These are phyloP conservation scores for Harmothoe impar DNA, from an alignment of 2,888 invertebrate species.

Conservation along the genomic window DNA sequence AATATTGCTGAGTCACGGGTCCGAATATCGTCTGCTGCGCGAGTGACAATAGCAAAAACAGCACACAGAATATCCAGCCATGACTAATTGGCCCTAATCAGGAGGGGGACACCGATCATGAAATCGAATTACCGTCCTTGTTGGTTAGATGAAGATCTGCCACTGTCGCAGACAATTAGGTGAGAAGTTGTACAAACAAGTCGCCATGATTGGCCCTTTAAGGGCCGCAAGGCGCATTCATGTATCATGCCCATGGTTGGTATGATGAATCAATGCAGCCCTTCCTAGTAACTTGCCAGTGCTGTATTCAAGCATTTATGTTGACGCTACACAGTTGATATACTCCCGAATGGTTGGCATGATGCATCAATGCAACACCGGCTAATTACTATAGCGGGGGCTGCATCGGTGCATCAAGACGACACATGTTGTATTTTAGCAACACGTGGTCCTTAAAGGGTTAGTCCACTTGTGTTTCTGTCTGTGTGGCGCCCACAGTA, in stretches of 20 bases:
- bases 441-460: no score
- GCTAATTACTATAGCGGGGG: no score
- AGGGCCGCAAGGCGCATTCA: no score
- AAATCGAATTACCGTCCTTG: conserved; percentile 14
- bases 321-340: no score
- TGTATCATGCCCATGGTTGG: no score
- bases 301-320: no score
- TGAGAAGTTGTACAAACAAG: conserved; percentile 35
- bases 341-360: no score
- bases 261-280: no score
- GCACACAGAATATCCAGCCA: not conserved
- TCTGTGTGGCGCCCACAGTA: not conserved
- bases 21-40: not conserved
- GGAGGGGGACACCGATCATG: conserved; percentile 20
- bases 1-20: conserved; percentile 17
- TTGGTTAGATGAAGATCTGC: not conserved
- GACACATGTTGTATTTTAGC: no score
- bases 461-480: not conserved
- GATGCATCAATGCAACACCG: no score
- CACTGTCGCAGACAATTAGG: conserved; percentile 5
- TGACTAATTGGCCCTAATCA: conserved; percentile 43
- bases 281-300: no score
- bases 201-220: not conserved
- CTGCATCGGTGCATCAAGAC: no score
- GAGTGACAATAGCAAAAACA: not conserved